Percentiles rank a stretch among this genome's conserved stretches.
Evolutionary conservation across 2,888 invertebrate species (phyloP).

Genomic region (Operophtera brumata): DNA sequence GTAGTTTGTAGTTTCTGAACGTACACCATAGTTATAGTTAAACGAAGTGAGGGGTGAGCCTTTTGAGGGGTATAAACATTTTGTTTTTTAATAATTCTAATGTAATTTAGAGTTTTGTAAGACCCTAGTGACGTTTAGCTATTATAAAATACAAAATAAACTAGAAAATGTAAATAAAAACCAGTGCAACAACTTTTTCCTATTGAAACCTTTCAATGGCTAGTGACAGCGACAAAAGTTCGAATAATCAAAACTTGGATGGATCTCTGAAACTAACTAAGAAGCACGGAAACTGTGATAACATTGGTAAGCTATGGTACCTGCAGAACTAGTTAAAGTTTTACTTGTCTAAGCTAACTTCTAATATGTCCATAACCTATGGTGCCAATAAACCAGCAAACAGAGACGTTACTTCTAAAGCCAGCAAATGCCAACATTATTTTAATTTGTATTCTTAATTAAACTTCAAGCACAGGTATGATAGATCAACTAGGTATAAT

Average conservation of each 20-base stretch:
- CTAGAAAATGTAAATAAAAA: constrained; percentile 23
- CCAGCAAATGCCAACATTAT: background rate
- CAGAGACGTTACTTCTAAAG: background rate
- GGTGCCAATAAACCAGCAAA: no score
- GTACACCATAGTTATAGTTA: no score
- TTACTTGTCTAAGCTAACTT: background rate
- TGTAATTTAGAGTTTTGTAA: constrained; percentile 36
- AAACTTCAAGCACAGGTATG: background rate
- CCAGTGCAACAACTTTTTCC: constrained; percentile 13
- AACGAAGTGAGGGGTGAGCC: background rate
- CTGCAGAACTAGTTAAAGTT: background rate
- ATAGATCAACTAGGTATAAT: background rate
- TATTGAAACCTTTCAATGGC: constrained; percentile 69
- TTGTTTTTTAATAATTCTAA: constrained; percentile 29
- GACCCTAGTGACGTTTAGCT: constrained; percentile 45
- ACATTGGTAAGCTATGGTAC: constrained; percentile 53
- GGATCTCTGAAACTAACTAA: constrained; percentile 66
- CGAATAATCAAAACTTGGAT: constrained; percentile 71
- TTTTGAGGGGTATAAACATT: constrained; percentile 60
- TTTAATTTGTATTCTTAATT: background rate
- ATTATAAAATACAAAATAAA: constrained; percentile 2
- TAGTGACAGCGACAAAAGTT: constrained; percentile 78
- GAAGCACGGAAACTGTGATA: constrained; percentile 59
- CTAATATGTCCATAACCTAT: no score
- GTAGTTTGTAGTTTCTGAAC: no score